A percentile compares a stretch with the other conserved stretches of the same genome.
phyloP scores from a whole-genome alignment of 2,888 invertebrate genomes.

The Phaonia tiefii region DNA sequence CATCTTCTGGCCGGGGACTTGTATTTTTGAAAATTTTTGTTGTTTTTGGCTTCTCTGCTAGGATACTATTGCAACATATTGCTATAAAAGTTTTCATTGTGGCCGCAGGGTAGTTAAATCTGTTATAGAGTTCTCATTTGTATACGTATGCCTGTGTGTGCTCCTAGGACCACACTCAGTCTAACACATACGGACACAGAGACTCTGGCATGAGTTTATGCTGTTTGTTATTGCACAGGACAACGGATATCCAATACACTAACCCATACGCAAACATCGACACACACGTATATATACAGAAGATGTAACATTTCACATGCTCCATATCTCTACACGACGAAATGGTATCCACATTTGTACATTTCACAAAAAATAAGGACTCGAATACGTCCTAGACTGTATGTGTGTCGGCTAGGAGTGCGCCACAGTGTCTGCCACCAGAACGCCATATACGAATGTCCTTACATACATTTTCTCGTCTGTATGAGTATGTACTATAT shows the following conservation, averaged over 20 bases:
- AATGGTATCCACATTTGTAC: constrained; percentile 66
- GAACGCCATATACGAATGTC: too few relatives aligned
- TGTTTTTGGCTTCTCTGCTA: constrained; percentile 46
- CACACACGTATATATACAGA: constrained; percentile 28
- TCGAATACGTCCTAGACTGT: constrained; percentile 9
- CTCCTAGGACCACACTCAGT: constrained; percentile 45
- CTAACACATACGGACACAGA: constrained; percentile 25
- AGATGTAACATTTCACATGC: constrained; percentile 63
- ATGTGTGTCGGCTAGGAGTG: constrained; percentile 62
- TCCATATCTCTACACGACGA: constrained; percentile 62
- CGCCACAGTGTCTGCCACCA: constrained; percentile 62
- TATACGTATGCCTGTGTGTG: constrained; percentile 24
- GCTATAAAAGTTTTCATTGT: constrained; percentile 67
- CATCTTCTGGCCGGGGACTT: constrained; percentile 61
- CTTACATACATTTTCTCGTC: too few relatives aligned
- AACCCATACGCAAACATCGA: constrained; percentile 6
- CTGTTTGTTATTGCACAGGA: constrained; percentile 64
- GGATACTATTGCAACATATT: constrained; percentile 68
- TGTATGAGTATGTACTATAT: constrained; percentile 38
- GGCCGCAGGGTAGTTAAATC: constrained; percentile 68
- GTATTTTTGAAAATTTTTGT: constrained; percentile 60
- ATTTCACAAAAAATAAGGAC: constrained; percentile 42
- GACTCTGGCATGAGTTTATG: constrained; percentile 44
- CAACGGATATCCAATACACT: constrained; percentile 64
- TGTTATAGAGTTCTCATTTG: constrained; percentile 61